These are phyloP conservation scores for Eubasilissa regina DNA, from an alignment of 1,140 invertebrate genomes.

Conservation along the genomic window DNA sequence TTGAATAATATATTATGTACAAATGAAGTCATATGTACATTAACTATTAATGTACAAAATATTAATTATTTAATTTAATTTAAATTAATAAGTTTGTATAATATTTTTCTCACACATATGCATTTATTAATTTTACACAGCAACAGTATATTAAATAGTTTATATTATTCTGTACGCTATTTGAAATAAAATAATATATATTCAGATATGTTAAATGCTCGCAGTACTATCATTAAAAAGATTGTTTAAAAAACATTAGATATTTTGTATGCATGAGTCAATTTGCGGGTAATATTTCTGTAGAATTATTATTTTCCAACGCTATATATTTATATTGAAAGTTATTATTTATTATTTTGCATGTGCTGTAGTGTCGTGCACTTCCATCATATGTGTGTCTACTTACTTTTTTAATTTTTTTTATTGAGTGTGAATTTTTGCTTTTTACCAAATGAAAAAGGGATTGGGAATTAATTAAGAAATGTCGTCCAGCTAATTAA, in stretches of 20 bases:
- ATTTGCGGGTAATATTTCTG: conserved; percentile 15
- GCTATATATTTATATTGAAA: background rate
- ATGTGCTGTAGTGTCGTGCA: conserved; percentile 39
- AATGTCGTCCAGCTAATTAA: background rate
- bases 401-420: conserved; percentile 9
- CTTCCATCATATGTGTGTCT: conserved; percentile 28
- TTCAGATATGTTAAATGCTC: too few relatives aligned
- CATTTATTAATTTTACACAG: too few relatives aligned
- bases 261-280: conserved; percentile 1
- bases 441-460: conserved; percentile 26
- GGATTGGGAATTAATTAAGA: conserved; percentile 45
- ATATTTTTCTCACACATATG: too few relatives aligned
- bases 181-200: too few relatives aligned
- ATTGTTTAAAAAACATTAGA: background rate
- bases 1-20: too few relatives aligned
- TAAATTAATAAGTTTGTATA: too few relatives aligned
- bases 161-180: too few relatives aligned
- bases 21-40: too few relatives aligned
- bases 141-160: too few relatives aligned
- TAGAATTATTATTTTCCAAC: background rate
- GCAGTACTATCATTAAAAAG: too few relatives aligned
- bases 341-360: conserved; percentile 43
- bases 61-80: too few relatives aligned
- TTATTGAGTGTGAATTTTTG: conserved; percentile 36
- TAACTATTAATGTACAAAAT: too few relatives aligned